Evolutionary conservation across 2,113 vertebrate genomes (phyloP).

Genomic region (Centropus unirufus): DNA sequence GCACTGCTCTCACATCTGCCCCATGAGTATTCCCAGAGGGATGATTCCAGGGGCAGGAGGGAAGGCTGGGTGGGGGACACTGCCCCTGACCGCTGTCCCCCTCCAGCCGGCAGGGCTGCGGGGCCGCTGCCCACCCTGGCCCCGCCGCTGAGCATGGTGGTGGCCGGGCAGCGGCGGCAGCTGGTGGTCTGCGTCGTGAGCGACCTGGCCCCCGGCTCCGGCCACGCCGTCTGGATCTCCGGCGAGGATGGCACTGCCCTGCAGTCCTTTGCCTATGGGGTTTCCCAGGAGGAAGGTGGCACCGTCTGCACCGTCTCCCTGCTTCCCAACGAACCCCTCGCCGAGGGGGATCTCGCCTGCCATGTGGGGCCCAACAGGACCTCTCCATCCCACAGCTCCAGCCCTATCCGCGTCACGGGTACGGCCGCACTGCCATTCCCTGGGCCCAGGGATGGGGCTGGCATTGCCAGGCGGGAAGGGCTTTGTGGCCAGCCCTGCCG

Average conservation of each 20-base stretch:
- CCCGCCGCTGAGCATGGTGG: slow-evolving; percentile 53
- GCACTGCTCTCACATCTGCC: too few species aligned
- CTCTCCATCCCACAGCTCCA: slow-evolving; percentile 32
- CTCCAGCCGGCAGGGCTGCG: not conserved
- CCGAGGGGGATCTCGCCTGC: slow-evolving; percentile 61
- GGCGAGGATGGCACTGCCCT: slow-evolving; percentile 43
- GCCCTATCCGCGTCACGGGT: slow-evolving; percentile 57
- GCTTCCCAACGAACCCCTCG: not conserved
- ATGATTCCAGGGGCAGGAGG: not conserved
- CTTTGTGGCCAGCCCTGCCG: not conserved
- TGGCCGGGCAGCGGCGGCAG: slow-evolving; percentile 53
- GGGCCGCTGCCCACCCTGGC: slow-evolving; percentile 57
- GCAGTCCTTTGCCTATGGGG: slow-evolving; percentile 66
- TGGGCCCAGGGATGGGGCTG: too few species aligned
- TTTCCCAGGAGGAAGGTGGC: slow-evolving; percentile 66
- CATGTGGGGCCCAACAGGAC: slow-evolving; percentile 39
- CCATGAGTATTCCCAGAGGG: too few species aligned
- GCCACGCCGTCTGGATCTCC: slow-evolving; percentile 71
- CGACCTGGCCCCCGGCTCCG: not conserved
- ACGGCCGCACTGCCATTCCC: not conserved
- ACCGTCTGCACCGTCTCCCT: slow-evolving; percentile 67
- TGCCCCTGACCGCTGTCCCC: not conserved
- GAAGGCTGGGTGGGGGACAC: not conserved
- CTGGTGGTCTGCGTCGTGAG: slow-evolving; percentile 75
- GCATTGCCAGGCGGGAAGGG: not conserved